Conservation (phyloP, 1,140 invertebrate genomes). For the Drosophila subobscura region DNA sequence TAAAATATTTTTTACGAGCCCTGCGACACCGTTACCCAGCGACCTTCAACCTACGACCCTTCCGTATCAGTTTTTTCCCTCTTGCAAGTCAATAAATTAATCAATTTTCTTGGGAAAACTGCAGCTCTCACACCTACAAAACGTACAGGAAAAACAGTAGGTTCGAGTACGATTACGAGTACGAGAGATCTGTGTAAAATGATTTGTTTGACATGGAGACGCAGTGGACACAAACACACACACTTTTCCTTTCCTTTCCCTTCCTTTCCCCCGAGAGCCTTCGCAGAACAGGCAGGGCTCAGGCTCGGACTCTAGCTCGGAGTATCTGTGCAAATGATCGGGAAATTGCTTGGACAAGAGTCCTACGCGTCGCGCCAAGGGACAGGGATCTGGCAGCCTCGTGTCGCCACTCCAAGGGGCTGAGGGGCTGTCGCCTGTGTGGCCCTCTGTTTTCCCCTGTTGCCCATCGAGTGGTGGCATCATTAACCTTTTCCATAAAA, state of each 20-base stretch:
- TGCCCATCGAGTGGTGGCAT: neutral
- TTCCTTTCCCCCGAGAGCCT: constrained; percentile 17
- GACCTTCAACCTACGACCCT: constrained; percentile 11
- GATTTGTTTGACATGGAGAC: constrained; percentile 74
- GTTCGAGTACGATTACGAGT: no score
- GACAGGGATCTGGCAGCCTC: no score
- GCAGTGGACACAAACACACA: constrained; percentile 48
- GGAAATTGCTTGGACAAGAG: constrained; percentile 53
- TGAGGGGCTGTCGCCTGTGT: constrained; percentile 49
- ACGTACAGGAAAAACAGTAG: constrained; percentile 10
- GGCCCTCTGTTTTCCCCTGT: constrained; percentile 24
- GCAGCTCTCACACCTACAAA: constrained; percentile 68
- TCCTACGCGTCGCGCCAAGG: constrained; percentile 16
- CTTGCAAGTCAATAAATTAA: constrained; percentile 41
- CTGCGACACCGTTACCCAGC: constrained; percentile 26
- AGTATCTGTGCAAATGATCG: constrained; percentile 48
- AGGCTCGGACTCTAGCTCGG: constrained; percentile 2
- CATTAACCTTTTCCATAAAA: constrained; percentile 37
- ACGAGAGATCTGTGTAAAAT: constrained; percentile 56
- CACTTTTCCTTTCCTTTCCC: no score
- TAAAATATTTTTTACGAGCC: constrained; percentile 31
- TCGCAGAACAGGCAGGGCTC: constrained; percentile 45
- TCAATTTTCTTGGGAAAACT: constrained; percentile 66
- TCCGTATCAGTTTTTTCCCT: constrained; percentile 21
- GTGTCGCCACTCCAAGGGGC: constrained; percentile 9